Percentiles rank a stretch among this genome's conserved stretches.
Evolutionary conservation across 2,888 invertebrate species (phyloP).

Genomic region (Serrognathus titanus): DNA sequence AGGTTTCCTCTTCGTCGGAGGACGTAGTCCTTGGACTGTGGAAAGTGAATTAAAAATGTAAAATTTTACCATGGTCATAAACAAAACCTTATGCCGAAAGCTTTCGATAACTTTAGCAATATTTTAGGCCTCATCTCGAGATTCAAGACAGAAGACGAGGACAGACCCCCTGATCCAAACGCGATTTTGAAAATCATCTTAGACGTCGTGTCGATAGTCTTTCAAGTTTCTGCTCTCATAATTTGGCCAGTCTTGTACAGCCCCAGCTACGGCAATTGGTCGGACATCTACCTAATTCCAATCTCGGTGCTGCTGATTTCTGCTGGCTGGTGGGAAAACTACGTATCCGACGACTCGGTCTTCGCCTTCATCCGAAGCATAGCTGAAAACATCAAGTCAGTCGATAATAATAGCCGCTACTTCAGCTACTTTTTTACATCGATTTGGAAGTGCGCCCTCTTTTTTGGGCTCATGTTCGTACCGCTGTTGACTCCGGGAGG

Average conservation of each 20-base stretch:
- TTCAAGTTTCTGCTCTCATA: slow-evolving; percentile 65
- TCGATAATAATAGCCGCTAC: slow-evolving; percentile 54
- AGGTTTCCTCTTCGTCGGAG: too few relatives aligned
- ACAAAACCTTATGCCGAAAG: too few relatives aligned
- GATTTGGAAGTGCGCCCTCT: slow-evolving; percentile 72
- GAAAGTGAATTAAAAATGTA: too few relatives aligned
- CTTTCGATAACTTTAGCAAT: too few relatives aligned
- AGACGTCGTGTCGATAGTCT: slow-evolving; percentile 59
- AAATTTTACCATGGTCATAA: too few relatives aligned
- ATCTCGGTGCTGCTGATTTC: slow-evolving; percentile 66
- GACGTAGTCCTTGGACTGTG: too few relatives aligned
- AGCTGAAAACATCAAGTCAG: slow-evolving; percentile 42
- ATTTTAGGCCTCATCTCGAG: too few relatives aligned
- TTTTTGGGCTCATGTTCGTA: slow-evolving; percentile 56
- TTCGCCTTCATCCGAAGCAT: slow-evolving; percentile 42
- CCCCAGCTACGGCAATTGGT: too few relatives aligned
- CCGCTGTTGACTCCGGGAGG: slow-evolving; percentile 54
- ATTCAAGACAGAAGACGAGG: too few relatives aligned
- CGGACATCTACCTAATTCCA: slow-evolving; percentile 50
- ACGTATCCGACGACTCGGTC: slow-evolving; percentile 51
- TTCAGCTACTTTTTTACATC: slow-evolving; percentile 71
- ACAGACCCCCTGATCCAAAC: too few relatives aligned
- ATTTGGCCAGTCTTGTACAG: slow-evolving; percentile 60
- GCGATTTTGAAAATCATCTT: too few relatives aligned
- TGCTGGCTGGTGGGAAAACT: slow-evolving; percentile 83